Evolutionary conservation across 2,888 invertebrate genomes (phyloP).

Genomic region (Strigamia crassipes): DNA sequence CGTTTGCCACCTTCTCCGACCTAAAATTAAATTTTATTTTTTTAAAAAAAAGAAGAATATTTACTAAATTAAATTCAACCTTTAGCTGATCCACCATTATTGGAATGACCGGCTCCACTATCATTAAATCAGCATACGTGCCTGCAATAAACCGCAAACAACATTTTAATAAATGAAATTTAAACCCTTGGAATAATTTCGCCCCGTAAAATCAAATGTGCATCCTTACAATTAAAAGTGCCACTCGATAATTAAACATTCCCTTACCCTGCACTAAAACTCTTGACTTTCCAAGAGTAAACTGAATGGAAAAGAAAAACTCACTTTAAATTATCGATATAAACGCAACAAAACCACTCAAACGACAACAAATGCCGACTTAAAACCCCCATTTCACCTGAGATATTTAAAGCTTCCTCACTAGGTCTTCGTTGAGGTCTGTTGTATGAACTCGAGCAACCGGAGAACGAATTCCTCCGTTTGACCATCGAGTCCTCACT

Average conservation of each 20-base stretch:
- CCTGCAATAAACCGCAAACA: conserved; percentile 44
- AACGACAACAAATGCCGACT: not conserved
- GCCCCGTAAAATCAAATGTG: too few species aligned
- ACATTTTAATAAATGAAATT: not conserved
- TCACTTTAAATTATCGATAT: not conserved
- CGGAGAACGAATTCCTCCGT: conserved; percentile 47
- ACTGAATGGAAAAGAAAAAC: not conserved
- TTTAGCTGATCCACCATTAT: conserved; percentile 43
- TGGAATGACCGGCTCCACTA: conserved; percentile 47
- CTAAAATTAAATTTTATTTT: not conserved
- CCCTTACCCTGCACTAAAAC: not conserved
- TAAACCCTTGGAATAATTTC: too few species aligned
- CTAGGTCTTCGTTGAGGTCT: conserved; percentile 47
- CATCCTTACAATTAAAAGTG: not conserved
- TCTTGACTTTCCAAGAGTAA: not conserved
- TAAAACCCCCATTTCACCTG: conserved; percentile 44
- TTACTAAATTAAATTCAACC: not conserved
- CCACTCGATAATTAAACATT: not conserved
- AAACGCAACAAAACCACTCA: not conserved
- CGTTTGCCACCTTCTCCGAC: not conserved
- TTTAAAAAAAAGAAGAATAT: not conserved
- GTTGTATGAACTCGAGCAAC: not conserved
- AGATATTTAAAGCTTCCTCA: conserved; percentile 48
- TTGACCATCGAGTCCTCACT: not conserved
- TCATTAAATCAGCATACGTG: conserved; percentile 46